Base-by-base conservation (phyloP, 2,113 vertebrate species). In the Amblyornis subalaris region DNA sequence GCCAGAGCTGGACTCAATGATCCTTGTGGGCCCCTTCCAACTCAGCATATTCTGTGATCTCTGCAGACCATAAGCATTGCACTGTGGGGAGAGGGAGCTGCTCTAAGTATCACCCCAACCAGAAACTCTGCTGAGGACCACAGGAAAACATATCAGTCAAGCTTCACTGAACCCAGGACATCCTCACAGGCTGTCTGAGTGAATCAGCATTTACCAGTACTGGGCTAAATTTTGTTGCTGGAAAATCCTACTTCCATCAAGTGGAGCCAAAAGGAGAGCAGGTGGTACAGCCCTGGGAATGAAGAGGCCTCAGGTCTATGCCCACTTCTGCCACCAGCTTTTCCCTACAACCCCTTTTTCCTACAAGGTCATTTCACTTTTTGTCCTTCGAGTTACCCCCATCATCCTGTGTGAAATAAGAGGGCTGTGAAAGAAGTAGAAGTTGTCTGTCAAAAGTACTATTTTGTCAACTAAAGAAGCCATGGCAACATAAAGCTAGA, bases 381-480 rank as follows among this genome's bases (percentile, higher is more conserved):
- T 70, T 64, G 15, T 40, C 40, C 53, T 88, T 70, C 25, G 66
- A 69, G 16, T 47, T 75, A 21, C 29, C 9, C 10, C 13, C 25
- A 51, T 38, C 25, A 51, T 38, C 21, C 38, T 33, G 10, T 62
- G 28, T 92, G 73, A 69, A 89, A 73, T 65, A 21, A 65, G 64
- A 89, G 33, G 18, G 33, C 45, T 79, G 38, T 57, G 69, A 62
- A 86, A 81, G 70, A 76, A 20, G 11, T 53, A 22, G 54, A 64
- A 89, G 58, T 69, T 78, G 33, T 76, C 85, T 75, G 48, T 85
- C 54, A 47, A n/a, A 90, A 82, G 25, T 16, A 76, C 53, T 75
- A 61, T 89, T 94, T 91, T 87, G 89, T 72, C 74, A 93, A 89
- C 89, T 61, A 23, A 87, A 94, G 84, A 65, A 90, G 89, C 89